phyloP scores from a whole-genome alignment of 2,113 vertebrate genomes.

The Antigone vipio region DNA sequence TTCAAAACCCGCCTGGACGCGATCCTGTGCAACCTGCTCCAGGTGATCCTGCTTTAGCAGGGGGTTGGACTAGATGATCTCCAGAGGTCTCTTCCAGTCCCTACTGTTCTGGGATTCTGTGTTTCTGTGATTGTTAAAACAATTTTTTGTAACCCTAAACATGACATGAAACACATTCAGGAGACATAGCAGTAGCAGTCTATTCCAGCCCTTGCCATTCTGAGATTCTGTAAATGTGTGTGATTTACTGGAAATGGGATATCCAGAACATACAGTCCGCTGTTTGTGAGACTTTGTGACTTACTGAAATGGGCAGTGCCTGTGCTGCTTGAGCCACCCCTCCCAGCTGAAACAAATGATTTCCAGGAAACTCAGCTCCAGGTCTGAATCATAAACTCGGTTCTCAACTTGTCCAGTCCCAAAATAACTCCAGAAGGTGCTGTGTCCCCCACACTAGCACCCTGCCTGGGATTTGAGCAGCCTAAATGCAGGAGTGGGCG shows the following conservation, averaged over 20 bases:
- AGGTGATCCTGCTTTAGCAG: too few relatives aligned
- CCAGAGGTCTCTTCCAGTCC: too few relatives aligned
- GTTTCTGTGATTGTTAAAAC: too few relatives aligned
- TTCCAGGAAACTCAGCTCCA: neutral
- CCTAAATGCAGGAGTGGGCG: neutral
- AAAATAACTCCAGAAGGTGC: accelerated
- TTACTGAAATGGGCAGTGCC: accelerated
- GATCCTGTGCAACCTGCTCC: too few relatives aligned
- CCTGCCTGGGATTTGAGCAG: neutral
- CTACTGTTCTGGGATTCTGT: too few relatives aligned
- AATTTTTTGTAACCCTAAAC: too few relatives aligned
- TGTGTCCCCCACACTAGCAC: accelerated
- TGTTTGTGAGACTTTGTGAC: accelerated
- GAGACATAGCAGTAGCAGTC: too few relatives aligned
- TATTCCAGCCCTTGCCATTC: too few relatives aligned
- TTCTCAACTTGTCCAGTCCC: accelerated
- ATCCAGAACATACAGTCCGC: neutral
- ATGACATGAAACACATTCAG: too few relatives aligned
- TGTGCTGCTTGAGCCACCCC: accelerated
- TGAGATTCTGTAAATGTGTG: too few relatives aligned
- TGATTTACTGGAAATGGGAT: neutral
- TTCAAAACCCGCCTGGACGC: too few relatives aligned
- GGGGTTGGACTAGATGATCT: too few relatives aligned
- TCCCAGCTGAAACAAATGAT: neutral
- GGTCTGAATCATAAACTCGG: neutral